These are phyloP conservation scores for Arvicanthis niloticus DNA, from an alignment of 2,113 vertebrate species.

Conservation along the genomic window DNA sequence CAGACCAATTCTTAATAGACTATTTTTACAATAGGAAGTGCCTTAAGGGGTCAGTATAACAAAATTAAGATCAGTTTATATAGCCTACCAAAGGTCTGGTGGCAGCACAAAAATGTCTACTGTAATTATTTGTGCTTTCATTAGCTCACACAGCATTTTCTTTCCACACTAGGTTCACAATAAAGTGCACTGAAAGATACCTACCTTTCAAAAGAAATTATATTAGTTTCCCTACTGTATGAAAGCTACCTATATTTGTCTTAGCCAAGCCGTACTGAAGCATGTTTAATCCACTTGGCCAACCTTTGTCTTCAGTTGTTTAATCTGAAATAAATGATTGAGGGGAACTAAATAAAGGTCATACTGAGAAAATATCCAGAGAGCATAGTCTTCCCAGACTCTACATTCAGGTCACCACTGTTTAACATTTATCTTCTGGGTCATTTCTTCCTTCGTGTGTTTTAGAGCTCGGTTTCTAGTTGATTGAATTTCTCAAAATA, in stretches of 20 bases:
- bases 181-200: conserved; percentile 27
- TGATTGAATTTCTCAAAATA: not conserved
- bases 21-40: conserved; percentile 82
- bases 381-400: not conserved
- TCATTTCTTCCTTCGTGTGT: not conserved
- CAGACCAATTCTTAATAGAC: conserved; percentile 80
- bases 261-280: not conserved
- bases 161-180: conserved; percentile 32
- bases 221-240: not conserved
- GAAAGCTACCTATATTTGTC: not conserved
- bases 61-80: conserved; percentile 79
- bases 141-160: conserved; percentile 58
- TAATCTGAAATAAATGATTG: conserved; percentile 15
- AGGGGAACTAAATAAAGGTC: not conserved
- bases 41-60: conserved; percentile 79
- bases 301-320: not conserved
- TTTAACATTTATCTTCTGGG: fast-evolving
- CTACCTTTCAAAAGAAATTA: conserved; percentile 39
- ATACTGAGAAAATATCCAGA: not conserved
- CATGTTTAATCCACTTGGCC: not conserved
- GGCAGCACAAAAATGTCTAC: conserved; percentile 58
- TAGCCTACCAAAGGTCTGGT: conserved; percentile 68
- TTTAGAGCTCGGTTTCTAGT: not conserved
- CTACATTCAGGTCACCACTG: not conserved
- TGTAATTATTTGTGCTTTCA: conserved; percentile 67